phyloP scores from a whole-genome alignment of 2,113 vertebrate species.

The Dromas ardeola region DNA sequence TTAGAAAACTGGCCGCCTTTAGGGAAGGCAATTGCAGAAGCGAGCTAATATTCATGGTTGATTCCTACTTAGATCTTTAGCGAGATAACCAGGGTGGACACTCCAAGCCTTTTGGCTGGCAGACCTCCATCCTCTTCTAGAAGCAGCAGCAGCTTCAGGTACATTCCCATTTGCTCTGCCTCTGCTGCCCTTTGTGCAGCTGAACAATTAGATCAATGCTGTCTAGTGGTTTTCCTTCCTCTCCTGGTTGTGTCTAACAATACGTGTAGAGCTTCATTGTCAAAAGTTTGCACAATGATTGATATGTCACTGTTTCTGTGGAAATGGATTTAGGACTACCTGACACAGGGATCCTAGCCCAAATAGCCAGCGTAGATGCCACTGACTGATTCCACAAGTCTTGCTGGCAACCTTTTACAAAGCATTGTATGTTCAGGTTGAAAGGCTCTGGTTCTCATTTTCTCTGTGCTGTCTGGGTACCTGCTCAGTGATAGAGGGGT shows the following conservation, averaged over 20 bases:
- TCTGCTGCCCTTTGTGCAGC: neutral
- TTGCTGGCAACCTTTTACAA: neutral
- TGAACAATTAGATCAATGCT: neutral
- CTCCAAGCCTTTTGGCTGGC: neutral
- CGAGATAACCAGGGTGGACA: neutral
- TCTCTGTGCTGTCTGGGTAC: neutral
- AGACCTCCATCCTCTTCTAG: neutral
- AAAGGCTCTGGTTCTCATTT: neutral
- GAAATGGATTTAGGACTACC: neutral
- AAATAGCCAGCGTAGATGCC: neutral
- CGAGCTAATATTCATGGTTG: neutral
- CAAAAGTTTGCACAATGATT: neutral
- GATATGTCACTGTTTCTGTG: rapidly evolving
- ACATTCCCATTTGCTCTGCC: neutral
- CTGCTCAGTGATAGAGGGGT: neutral
- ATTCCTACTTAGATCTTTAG: neutral
- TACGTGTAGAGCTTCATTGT: neutral
- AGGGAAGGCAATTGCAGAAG: neutral
- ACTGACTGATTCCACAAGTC: neutral
- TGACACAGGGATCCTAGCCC: neutral
- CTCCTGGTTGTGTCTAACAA: neutral
- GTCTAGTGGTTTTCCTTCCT: neutral
- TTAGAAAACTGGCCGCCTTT: neutral
- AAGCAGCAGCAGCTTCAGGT: neutral
- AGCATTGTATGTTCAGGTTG: neutral